Conservation (phyloP, 2,113 vertebrate species). For the Sapayoa aenigma region DNA sequence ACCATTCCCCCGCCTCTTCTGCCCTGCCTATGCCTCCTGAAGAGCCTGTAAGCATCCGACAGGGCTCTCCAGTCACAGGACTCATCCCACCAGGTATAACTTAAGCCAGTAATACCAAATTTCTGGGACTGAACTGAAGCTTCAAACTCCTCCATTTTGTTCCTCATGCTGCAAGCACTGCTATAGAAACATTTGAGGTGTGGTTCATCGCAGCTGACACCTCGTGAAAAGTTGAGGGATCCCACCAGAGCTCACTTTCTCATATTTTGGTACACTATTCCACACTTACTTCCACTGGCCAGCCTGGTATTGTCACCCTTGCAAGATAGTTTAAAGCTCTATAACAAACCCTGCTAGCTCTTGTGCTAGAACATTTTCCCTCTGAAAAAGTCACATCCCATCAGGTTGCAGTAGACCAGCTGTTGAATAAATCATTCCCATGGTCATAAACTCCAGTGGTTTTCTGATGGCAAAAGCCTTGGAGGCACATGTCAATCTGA, state of each 20-base stretch:
- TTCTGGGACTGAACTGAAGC: background rate
- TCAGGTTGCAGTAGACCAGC: background rate
- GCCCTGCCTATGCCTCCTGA: rapidly evolving
- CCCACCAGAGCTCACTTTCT: background rate
- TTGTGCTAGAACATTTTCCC: background rate
- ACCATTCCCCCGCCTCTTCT: background rate
- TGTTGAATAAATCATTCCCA: background rate
- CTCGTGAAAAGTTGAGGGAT: background rate
- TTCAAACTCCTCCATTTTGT: background rate
- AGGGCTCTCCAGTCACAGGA: background rate
- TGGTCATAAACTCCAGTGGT: background rate
- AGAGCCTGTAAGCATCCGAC: background rate
- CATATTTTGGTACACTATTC: background rate
- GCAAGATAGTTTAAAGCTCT: background rate
- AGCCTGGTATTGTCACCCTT: background rate
- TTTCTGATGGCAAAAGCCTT: background rate
- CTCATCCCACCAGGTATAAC: background rate
- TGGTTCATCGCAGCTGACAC: background rate
- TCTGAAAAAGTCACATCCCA: background rate
- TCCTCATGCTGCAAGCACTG: background rate
- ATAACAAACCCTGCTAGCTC: background rate
- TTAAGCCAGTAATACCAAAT: background rate
- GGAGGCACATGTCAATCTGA: background rate
- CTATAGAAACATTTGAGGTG: background rate
- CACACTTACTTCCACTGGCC: background rate